Evolutionary conservation across 2,113 vertebrate species (phyloP).

Genomic region (Pagrus major): DNA sequence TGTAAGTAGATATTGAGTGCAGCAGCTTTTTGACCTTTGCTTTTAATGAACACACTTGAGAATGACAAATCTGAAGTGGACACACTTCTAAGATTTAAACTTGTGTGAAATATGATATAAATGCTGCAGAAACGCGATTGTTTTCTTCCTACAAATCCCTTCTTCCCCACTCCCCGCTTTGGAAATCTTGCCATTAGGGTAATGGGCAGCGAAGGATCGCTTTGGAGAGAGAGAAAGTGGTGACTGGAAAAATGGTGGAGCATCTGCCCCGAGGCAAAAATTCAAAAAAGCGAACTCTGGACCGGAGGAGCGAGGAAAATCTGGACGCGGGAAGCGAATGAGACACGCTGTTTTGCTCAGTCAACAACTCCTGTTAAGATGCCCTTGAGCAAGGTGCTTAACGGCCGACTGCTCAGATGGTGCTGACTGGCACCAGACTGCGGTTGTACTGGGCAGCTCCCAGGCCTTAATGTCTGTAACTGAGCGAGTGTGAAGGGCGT

Average conservation of each 20-base stretch:
- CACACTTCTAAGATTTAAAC: neutral
- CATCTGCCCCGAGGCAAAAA: conserved; percentile 32
- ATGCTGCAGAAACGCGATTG: neutral
- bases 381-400: conserved; percentile 69
- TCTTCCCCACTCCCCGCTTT: neutral
- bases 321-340: conserved; percentile 32
- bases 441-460: conserved; percentile 22
- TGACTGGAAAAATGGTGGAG: conserved; percentile 20
- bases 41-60: neutral
- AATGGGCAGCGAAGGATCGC: conserved; percentile 5
- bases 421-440: conserved; percentile 48
- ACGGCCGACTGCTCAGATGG: conserved; percentile 16
- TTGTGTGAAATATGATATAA: neutral
- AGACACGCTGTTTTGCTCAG: conserved; percentile 35
- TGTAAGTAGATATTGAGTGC: neutral
- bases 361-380: conserved; percentile 51
- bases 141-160: neutral
- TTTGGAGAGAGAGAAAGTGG: neutral
- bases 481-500: conserved; percentile 37
- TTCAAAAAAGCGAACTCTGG: conserved; percentile 39
- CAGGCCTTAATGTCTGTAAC: conserved; percentile 36
- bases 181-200: conserved; percentile 11
- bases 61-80: neutral
- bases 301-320: conserved; percentile 33
- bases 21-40: conserved; percentile 5